These are phyloP conservation scores for Colletes latitarsis DNA, from an alignment of 1,140 invertebrate genomes.

Conservation along the genomic window DNA sequence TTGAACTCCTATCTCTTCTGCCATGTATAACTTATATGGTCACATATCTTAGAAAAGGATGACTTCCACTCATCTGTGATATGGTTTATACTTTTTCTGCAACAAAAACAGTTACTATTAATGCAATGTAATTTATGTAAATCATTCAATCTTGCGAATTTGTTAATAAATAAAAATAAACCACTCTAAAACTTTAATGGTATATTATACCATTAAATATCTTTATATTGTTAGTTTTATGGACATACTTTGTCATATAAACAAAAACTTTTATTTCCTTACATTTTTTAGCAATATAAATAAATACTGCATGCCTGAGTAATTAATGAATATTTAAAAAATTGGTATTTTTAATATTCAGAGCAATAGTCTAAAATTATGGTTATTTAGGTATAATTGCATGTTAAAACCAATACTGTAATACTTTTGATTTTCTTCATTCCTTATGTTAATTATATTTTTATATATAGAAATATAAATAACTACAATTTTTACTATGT, in stretches of 20 bases:
- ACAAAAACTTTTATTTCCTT: not conserved
- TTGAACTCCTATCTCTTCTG: not conserved
- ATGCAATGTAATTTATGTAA: conserved; percentile 34
- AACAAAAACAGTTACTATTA: conserved; percentile 56
- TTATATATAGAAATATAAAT: not conserved
- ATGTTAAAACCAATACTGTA: no score
- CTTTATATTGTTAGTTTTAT: conserved; percentile 32
- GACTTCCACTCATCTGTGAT: conserved; percentile 58
- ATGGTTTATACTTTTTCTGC: conserved; percentile 60
- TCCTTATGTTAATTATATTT: not conserved
- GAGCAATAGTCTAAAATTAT: no score
- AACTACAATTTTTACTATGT: not conserved
- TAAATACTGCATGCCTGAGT: no score
- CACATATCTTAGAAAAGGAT: conserved; percentile 25
- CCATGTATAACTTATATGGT: not conserved
- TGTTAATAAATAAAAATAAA: conserved; percentile 35
- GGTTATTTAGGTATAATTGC: no score
- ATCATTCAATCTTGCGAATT: conserved; percentile 14
- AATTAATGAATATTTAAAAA: no score
- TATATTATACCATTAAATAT: conserved; percentile 1
- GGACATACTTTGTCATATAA: conserved; percentile 1
- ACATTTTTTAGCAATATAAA: no score
- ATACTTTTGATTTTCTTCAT: not conserved
- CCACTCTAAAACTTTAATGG: not conserved
- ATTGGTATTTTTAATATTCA: no score